Evolutionary conservation across 2,888 invertebrate species (phyloP).

Genomic region (Eupithecia exiguata): DNA sequence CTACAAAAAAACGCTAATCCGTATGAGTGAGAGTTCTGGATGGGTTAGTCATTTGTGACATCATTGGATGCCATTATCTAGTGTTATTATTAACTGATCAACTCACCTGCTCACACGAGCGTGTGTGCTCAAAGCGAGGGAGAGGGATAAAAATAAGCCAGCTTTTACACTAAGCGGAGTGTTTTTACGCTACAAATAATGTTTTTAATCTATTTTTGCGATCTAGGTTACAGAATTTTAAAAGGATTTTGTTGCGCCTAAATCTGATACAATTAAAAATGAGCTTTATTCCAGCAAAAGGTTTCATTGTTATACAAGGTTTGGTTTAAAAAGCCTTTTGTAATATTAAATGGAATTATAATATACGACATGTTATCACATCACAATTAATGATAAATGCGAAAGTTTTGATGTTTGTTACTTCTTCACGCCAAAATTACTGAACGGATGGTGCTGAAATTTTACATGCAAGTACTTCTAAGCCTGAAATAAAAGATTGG

Average conservation of each 20-base stretch:
- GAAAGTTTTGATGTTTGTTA: too few species aligned
- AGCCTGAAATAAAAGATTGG: too few species aligned
- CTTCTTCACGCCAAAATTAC: too few species aligned
- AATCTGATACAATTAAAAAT: neutral
- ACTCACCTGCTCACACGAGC: conserved; percentile 30
- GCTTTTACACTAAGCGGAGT: neutral
- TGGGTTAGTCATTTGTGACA: neutral
- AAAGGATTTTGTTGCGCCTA: neutral
- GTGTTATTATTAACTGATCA: conserved; percentile 31
- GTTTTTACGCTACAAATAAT: conserved; percentile 11
- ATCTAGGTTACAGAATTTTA: neutral
- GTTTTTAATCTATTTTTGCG: neutral
- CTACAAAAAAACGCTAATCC: too few species aligned
- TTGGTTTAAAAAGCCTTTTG: neutral
- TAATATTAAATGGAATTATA: neutral
- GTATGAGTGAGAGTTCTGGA: neutral
- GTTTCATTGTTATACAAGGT: neutral
- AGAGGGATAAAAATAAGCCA: neutral
- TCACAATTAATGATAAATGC: too few species aligned
- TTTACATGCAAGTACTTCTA: too few species aligned
- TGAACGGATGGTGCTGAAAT: too few species aligned
- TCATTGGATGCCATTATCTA: conserved; percentile 22
- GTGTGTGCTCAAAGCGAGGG: conserved; percentile 13
- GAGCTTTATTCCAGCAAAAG: neutral
- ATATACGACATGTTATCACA: too few species aligned